These are phyloP conservation scores for Drosophila ambigua DNA, from an alignment of 1,140 invertebrate species.

Conservation along the genomic window DNA sequence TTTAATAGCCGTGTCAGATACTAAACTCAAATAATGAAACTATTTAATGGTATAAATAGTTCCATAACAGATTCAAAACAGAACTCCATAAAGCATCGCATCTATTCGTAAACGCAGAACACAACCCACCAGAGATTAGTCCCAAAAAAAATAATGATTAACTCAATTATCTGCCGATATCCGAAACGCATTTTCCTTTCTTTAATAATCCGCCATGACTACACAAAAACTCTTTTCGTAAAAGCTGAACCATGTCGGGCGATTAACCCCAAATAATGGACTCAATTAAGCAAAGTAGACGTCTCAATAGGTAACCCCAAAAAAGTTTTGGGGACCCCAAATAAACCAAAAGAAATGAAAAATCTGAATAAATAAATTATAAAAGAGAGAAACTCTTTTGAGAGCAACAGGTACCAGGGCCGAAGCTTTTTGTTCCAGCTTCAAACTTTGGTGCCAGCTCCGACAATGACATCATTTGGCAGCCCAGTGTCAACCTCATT, in stretches of 20 bases:
- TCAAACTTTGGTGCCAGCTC: constrained; percentile 23
- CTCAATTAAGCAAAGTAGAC: constrained; percentile 77
- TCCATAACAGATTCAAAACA: neutral
- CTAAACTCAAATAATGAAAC: neutral
- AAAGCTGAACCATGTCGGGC: constrained; percentile 51
- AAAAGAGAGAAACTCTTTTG: constrained; percentile 37
- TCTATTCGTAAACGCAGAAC: neutral
- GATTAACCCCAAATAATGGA: constrained; percentile 73
- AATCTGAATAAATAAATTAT: constrained; percentile 45
- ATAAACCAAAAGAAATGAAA: constrained; percentile 17
- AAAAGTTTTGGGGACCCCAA: neutral
- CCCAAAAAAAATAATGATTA: constrained; percentile 39
- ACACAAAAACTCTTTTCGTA: constrained; percentile 24
- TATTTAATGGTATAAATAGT: too few species aligned
- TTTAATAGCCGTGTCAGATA: neutral
- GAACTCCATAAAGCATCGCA: constrained; percentile 3
- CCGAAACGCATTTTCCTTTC: constrained; percentile 24
- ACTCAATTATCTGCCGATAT: constrained; percentile 17
- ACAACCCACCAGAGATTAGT: neutral
- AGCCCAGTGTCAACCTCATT: constrained; percentile 69
- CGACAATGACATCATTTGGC: constrained; percentile 75
- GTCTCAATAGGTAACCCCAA: constrained; percentile 63
- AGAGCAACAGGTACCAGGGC: constrained; percentile 38
- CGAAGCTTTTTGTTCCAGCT: constrained; percentile 19
- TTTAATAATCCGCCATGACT: constrained; percentile 38